These are phyloP conservation scores for Julus scandinavius DNA, from an alignment of 2,888 invertebrate species.

Conservation along the genomic window DNA sequence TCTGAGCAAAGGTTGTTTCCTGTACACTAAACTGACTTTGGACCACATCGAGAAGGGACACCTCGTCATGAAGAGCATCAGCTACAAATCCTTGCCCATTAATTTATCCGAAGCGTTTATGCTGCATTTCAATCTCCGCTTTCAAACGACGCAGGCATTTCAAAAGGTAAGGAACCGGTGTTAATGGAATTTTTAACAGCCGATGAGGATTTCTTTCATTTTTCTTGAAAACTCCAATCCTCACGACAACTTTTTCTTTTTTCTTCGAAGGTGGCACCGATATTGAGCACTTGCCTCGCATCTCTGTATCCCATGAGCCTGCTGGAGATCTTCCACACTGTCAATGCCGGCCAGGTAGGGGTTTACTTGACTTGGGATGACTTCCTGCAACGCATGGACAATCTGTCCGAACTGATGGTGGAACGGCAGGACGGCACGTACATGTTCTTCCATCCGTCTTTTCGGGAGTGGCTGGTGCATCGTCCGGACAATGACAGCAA, in stretches of 20 bases:
- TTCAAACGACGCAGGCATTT: slow-evolving; percentile 89
- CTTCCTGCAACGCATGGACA: slow-evolving; percentile 86
- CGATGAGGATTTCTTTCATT: not conserved
- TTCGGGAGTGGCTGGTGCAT: slow-evolving; percentile 95
- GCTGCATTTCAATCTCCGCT: slow-evolving; percentile 88
- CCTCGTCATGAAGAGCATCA: slow-evolving; percentile 90
- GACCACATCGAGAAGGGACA: slow-evolving; percentile 93
- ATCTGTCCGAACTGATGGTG: slow-evolving; percentile 86
- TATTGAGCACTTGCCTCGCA: slow-evolving; percentile 89
- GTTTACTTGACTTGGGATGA: slow-evolving; percentile 89
- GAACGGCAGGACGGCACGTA: slow-evolving; percentile 92
- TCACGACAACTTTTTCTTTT: not conserved
- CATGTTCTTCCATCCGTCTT: slow-evolving; percentile 98
- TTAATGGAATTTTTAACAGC: not conserved
- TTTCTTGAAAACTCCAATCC: not conserved
- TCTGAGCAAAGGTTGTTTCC: slow-evolving; percentile 87
- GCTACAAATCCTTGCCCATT: slow-evolving; percentile 90
- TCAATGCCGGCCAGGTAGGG: slow-evolving; percentile 84
- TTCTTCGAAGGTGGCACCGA: slow-evolving; percentile 74
- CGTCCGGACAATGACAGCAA: slow-evolving; percentile 77
- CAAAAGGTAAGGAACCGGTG: slow-evolving; percentile 72
- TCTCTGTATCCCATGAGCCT: slow-evolving; percentile 90
- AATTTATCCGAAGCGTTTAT: slow-evolving; percentile 89
- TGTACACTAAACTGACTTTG: slow-evolving; percentile 89
- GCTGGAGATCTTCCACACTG: slow-evolving; percentile 91